Base-by-base conservation (phyloP, 2,113 vertebrate genomes). In the Trichechus manatus region DNA sequence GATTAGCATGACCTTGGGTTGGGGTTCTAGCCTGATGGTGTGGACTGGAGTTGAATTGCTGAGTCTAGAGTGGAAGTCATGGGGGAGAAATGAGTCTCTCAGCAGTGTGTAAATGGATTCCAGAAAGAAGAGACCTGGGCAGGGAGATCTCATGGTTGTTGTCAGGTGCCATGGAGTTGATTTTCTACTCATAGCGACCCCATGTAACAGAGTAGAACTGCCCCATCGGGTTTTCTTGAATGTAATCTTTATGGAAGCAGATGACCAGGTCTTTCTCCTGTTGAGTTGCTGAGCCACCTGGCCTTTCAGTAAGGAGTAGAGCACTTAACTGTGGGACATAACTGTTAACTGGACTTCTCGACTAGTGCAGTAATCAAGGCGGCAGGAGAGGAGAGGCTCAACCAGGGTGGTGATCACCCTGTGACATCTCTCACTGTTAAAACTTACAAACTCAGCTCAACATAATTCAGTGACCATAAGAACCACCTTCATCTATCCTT, bases 381-480 rank as follows among this genome's bases (percentile, higher is more conserved):
- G 25, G 11, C 31, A n/a, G 31, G 39, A 14, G 36, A 66, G 59
- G 50, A 36, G 63, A 80, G 8, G 5, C 27, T 42, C n/a, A 29
- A 2, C 27, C 27, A 3, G 3, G 68, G 15, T 36, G 0, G 53
- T 14, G 27, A 6, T 31, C 0, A 1, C 50, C 33, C 1, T 1
- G 15, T 2, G 74, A 15, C 3, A 8, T 23, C 15, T 14, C 15
- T 36, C 22, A 10, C 36, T n/a, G 9, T 14, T 42, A 27, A 25
- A 36, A 42, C 33, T 66, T 66, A 13, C 3, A 13, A 72, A 22
- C 74, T 70, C 83, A 20, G 14, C 15, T 74, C 75, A 33, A 1
- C 7, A 13, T 44, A 5, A 42, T 17, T 47, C 5, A 22, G 27
- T 17, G 56, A n/a, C 22, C 23, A 0, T 25, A n/a, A n/a, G 22